Evolutionary conservation across 2,797 vertebrate species (phyloP).

Genomic region (Pantherophis vulpinus): DNA sequence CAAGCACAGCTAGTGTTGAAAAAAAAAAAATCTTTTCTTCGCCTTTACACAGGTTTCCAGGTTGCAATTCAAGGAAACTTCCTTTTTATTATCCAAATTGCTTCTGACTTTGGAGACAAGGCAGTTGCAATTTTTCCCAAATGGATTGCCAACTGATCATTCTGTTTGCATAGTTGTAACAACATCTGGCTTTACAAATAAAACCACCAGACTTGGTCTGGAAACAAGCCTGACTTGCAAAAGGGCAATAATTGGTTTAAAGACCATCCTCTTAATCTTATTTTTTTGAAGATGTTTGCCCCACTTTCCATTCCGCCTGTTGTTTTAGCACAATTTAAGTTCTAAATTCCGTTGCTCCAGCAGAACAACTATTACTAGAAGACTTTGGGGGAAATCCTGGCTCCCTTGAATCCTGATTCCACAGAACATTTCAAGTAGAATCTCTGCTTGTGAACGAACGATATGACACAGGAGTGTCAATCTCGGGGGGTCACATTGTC

Average conservation of each 20-base stretch:
- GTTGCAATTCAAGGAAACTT: neutral
- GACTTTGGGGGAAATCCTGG: neutral
- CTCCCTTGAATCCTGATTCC: neutral
- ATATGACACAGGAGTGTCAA: neutral
- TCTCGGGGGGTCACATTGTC: too few species aligned
- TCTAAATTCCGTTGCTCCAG: neutral
- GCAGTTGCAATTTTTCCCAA: neutral
- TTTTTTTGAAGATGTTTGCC: neutral
- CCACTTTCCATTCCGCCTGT: neutral
- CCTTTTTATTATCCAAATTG: neutral
- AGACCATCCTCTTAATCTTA: neutral
- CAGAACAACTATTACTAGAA: neutral
- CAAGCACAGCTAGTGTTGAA: slow-evolving; percentile 34
- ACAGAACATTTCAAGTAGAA: neutral
- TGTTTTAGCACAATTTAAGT: neutral
- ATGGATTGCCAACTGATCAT: neutral
- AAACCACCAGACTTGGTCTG: neutral
- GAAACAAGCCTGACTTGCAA: neutral
- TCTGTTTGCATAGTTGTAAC: neutral
- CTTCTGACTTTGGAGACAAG: neutral
- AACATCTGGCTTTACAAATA: neutral
- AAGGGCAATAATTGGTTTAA: neutral
- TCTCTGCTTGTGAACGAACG: neutral
- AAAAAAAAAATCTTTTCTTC: neutral
- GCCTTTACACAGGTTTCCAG: neutral